phyloP scores from a whole-genome alignment of 2,797 vertebrate species.

The Rousettus madagascariensis region DNA sequence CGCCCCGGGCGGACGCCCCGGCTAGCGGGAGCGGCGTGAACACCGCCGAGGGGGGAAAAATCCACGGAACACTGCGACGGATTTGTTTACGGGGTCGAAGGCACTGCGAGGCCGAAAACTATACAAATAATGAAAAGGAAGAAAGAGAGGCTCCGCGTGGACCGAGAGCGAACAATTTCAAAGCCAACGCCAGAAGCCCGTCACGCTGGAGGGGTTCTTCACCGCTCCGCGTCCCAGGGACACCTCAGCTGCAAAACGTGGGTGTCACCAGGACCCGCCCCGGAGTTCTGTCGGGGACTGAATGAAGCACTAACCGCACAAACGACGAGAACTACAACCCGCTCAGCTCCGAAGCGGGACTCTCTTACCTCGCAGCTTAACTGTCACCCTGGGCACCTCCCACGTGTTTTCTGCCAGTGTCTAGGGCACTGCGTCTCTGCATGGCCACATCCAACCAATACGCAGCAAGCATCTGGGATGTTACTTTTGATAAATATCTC shows the following conservation, averaged over 20 bases:
- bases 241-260: accelerated
- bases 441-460: not conserved
- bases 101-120: not conserved
- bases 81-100: not conserved
- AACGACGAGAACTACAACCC: not conserved
- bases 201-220: not conserved
- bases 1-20: accelerated
- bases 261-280: not conserved
- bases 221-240: too few relatives aligned
- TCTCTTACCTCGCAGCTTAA: not conserved
- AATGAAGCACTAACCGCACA: not conserved
- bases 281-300: not conserved
- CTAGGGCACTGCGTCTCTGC: not conserved
- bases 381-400: not conserved
- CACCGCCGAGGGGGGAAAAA: not conserved
- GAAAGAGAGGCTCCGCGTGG: accelerated
- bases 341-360: not conserved
- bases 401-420: not conserved
- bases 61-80: too few relatives aligned
- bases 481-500: not conserved
- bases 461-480: not conserved
- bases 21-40: not conserved
- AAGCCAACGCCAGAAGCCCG: not conserved
- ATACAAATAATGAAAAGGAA: not conserved
- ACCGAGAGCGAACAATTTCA: not conserved